Percentiles rank a stretch among this genome's conserved stretches.
Evolutionary conservation across 2,113 vertebrate species (phyloP).

Genomic region (Orcinus orca): DNA sequence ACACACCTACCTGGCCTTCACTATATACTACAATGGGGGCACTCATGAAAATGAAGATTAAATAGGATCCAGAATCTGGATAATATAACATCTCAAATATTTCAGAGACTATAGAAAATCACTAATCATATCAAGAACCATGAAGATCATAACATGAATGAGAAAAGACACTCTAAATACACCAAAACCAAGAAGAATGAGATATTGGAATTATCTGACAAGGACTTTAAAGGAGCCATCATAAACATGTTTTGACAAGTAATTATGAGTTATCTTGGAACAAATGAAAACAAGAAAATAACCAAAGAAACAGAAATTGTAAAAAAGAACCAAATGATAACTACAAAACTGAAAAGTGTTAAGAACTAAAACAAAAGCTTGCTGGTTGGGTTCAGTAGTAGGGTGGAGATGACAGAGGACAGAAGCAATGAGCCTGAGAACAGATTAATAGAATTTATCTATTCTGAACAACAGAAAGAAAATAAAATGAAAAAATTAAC

Average conservation of each 20-base stretch:
- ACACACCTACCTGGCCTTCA: not conserved
- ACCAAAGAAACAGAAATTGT: not conserved
- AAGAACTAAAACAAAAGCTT: not conserved
- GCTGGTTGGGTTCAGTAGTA: not conserved
- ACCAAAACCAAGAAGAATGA: not conserved
- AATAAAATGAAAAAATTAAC: not conserved
- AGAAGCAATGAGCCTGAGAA: not conserved
- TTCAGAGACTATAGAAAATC: not conserved
- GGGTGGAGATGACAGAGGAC: not conserved
- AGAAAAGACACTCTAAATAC: not conserved
- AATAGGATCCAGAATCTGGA: not conserved
- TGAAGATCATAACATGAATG: not conserved
- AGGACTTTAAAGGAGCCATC: not conserved
- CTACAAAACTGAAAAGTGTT: not conserved
- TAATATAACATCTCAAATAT: not conserved
- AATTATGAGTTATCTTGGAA: not conserved
- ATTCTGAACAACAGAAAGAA: not conserved
- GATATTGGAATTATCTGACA: not conserved
- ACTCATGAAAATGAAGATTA: not conserved
- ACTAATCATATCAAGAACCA: not conserved
- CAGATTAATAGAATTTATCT: not conserved
- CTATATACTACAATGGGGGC: not conserved
- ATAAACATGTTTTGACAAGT: not conserved
- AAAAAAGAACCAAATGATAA: not conserved
- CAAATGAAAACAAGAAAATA: not conserved